These are phyloP conservation scores for Tinamus guttatus DNA, from an alignment of 2,113 vertebrate genomes.

Conservation along the genomic window DNA sequence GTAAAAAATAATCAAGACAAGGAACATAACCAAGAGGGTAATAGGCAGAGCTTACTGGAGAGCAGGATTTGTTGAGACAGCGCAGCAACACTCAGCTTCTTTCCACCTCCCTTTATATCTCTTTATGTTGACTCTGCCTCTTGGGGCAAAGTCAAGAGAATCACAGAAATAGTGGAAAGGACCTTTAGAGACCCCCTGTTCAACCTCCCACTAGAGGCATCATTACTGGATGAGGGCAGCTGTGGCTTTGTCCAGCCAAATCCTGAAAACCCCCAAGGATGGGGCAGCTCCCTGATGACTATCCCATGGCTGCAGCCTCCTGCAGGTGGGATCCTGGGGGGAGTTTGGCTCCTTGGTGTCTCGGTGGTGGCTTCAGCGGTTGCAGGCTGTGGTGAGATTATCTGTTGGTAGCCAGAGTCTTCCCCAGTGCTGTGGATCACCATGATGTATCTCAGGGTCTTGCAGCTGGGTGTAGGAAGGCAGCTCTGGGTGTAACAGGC, in stretches of 20 bases:
- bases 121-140: neutral
- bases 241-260: neutral
- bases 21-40: neutral
- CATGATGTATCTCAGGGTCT: neutral
- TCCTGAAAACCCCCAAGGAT: neutral
- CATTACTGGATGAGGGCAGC: neutral
- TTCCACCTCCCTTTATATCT: neutral
- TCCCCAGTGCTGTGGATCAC: fast-evolving
- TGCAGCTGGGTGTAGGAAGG: neutral
- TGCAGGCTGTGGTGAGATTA: neutral
- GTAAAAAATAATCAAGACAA: slow-evolving; percentile 4
- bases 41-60: neutral
- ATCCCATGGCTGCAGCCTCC: neutral
- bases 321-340: neutral
- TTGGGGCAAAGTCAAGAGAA: neutral
- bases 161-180: neutral
- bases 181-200: neutral
- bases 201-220: neutral
- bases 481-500: neutral
- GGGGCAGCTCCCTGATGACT: neutral
- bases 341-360: neutral
- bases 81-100: neutral
- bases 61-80: neutral
- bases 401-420: neutral
- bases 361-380: neutral